Evolutionary conservation across 2,113 vertebrate genomes (phyloP), one percentile per base, ranked within the genome.

Genomic region (Corythoichthys intestinalis): DNA sequence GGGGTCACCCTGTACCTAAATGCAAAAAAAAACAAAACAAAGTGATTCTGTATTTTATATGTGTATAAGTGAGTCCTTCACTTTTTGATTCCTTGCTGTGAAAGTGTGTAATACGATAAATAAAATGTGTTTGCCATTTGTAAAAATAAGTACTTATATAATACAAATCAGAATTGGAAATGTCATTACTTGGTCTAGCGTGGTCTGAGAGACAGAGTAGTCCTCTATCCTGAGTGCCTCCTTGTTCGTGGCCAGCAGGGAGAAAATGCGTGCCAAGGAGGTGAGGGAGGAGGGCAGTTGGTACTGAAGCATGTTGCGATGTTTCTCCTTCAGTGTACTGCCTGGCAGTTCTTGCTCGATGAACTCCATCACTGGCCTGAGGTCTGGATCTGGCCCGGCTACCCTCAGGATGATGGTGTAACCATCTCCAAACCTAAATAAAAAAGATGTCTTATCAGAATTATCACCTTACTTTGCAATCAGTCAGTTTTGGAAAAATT

Each of bases 141-240:
- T 8, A 44, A 44, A 7, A 8, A 44, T 44, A 44, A 44, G 6
- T 7, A 44, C 41, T 44, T 10, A 63, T 46, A 0, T 44, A 41
- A 41, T 38, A 61, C 12, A 39, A n/a, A 41, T 1, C 3, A 9
- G 48, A 35, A 10, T 9, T 35, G 6, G 12, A 56, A 56, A 11
- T 0, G 15, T 4, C n/a, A 1, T 93, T 93, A 99, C 97, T 94
- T 98, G 96, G 94, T 99, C 97, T 89, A 99, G 92, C 35, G 97
- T 99, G 73, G 97, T 99, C 93, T 99, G 97, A 73, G 97, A 98
- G 77, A 99, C 96, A 0, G 97, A 99, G 90, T 99, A 99, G 89
- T 99, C 97, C 91, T 99, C 97, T 89, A 99, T 97, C 82, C 94
- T 94, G 87, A 99, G 94, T 76, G 81, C 87, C 78, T 95, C 94